Conservation (phyloP, 2,797 vertebrate species). For the Potorous gilbertii region DNA sequence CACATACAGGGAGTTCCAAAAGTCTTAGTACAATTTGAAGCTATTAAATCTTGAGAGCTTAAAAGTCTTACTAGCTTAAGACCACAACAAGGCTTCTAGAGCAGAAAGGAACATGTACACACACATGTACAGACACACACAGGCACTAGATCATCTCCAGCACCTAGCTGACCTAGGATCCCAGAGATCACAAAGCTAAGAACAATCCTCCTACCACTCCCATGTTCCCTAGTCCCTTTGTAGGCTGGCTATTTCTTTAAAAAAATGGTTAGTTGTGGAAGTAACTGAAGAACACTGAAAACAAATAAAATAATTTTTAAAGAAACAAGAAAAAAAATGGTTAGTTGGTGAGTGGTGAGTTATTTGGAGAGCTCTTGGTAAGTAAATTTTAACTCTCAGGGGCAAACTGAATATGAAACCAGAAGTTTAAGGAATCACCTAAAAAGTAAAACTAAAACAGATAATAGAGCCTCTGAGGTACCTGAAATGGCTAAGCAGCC, state of each 20-base stretch:
- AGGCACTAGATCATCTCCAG: background rate
- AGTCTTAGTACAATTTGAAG: background rate
- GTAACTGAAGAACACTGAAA: too few species aligned
- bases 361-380: background rate
- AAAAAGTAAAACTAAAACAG: background rate
- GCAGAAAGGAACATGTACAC: background rate
- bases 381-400: background rate
- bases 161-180: background rate
- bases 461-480: constrained; percentile 68
- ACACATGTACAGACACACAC: background rate
- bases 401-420: background rate
- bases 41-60: background rate
- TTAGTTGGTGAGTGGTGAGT: background rate
- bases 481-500: constrained; percentile 90
- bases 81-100: background rate
- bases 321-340: too few species aligned
- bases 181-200: background rate
- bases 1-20: background rate
- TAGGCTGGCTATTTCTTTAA: background rate
- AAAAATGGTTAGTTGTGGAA: background rate
- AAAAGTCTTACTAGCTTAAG: background rate
- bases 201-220: background rate
- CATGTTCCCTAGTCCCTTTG: background rate
- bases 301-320: too few species aligned
- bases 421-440: rapidly evolving